phyloP scores from a whole-genome alignment of 1,140 invertebrate genomes.

The Cephus cinctus region DNA sequence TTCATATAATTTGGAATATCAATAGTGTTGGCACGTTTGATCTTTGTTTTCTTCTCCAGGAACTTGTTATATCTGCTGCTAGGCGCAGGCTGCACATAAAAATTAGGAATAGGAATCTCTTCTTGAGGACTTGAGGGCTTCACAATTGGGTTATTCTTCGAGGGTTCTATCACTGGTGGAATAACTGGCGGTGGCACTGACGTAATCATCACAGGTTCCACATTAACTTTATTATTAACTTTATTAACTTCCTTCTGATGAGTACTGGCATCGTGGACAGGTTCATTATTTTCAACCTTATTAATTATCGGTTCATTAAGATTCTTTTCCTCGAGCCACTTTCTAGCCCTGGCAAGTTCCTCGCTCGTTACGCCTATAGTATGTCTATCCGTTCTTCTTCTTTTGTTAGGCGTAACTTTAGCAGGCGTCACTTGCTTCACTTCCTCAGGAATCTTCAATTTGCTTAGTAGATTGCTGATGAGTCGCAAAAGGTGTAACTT shows the following conservation, averaged over 20 bases:
- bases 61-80: slow-evolving; percentile 57
- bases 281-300: no score
- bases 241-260: slow-evolving; percentile 10
- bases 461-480: slow-evolving; percentile 73
- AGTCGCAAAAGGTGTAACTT: slow-evolving; percentile 69
- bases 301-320: no score
- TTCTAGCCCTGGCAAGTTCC: slow-evolving; percentile 73
- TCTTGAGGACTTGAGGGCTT: no score
- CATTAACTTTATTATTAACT: slow-evolving; percentile 17
- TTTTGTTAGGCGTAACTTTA: slow-evolving; percentile 27
- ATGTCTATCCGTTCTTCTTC: slow-evolving; percentile 63
- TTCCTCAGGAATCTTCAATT: slow-evolving; percentile 59
- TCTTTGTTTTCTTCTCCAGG: slow-evolving; percentile 69
- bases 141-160: no score
- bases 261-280: no score
- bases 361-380: slow-evolving; percentile 79
- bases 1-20: slow-evolving; percentile 75
- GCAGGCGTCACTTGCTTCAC: slow-evolving; percentile 8
- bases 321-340: slow-evolving; percentile 68
- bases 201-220: slow-evolving; percentile 6
- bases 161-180: no score
- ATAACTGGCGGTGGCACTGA: no score
- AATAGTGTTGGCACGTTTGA: slow-evolving; percentile 85
- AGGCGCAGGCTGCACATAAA: slow-evolving; percentile 16
- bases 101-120: no score